Evolutionary conservation across 92 coral and sea anemone species (phyloP).

Genomic region (Porites evermanni): DNA sequence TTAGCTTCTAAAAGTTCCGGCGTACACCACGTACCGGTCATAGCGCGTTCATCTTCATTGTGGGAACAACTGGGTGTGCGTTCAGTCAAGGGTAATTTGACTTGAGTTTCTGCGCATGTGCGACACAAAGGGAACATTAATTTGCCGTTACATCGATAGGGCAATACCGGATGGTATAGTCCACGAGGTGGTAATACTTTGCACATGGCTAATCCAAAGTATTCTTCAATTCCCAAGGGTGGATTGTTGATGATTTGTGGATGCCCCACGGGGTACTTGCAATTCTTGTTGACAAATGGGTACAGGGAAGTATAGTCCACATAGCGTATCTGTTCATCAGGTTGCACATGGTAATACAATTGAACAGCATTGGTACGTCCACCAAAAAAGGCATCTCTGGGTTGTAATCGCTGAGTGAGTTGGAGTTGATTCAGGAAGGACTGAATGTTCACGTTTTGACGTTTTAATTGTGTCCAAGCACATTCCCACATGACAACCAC

Average conservation of each 20-base stretch:
- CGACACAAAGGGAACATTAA: neutral
- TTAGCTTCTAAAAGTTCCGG: conserved; percentile 12
- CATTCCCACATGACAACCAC: neutral
- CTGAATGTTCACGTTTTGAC: neutral
- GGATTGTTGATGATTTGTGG: neutral
- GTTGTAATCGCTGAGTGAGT: neutral
- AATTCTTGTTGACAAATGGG: neutral
- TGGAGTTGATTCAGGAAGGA: neutral
- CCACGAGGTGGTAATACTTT: neutral
- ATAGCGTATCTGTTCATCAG: neutral
- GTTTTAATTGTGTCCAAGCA: neutral
- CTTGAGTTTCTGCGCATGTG: neutral
- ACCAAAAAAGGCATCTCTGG: conserved; percentile 1
- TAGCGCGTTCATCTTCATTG: neutral
- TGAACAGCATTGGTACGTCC: neutral
- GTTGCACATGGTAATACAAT: neutral
- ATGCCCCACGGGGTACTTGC: neutral
- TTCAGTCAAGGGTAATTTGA: neutral
- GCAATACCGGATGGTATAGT: conserved; percentile 23
- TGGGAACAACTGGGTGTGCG: neutral
- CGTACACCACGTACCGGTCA: conserved; percentile 20
- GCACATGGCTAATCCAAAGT: conserved; percentile 2
- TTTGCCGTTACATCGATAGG: conserved; percentile 1
- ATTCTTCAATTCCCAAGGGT: neutral
- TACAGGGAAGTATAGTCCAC: neutral